Percentiles rank a stretch among this genome's conserved stretches.
Evolutionary conservation across 2,113 vertebrate genomes (phyloP).

Genomic region (Oryzias javanicus): DNA sequence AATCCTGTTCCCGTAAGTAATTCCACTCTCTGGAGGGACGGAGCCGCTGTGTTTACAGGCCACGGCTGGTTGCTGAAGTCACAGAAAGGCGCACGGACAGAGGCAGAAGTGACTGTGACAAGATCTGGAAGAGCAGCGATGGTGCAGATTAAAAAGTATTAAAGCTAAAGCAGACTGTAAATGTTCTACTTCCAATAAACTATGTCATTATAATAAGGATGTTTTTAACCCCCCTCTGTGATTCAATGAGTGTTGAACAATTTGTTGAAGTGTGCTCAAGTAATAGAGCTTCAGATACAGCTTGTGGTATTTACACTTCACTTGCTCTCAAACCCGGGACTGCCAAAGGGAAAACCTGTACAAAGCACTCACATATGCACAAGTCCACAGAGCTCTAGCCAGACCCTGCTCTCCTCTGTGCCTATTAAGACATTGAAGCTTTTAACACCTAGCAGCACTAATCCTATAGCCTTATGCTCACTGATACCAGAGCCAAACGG

Average conservation of each 20-base stretch:
- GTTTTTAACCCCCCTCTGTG: conserved; percentile 66
- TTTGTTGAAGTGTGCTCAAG: conserved; percentile 62
- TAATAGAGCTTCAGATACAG: conserved; percentile 58
- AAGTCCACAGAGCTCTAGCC: conserved; percentile 35
- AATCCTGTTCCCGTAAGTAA: conserved; percentile 9
- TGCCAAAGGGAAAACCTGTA: conserved; percentile 40
- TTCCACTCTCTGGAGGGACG: neutral
- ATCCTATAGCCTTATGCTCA: conserved; percentile 69
- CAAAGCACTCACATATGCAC: conserved; percentile 34
- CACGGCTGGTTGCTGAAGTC: conserved; percentile 7
- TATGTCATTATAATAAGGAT: conserved; percentile 65
- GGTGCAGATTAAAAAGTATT: conserved; percentile 18
- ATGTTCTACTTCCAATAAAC: conserved; percentile 61
- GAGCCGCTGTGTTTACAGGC: conserved; percentile 12
- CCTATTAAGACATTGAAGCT: conserved; percentile 69
- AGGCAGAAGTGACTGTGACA: conserved; percentile 1
- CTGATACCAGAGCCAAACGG: conserved; percentile 54
- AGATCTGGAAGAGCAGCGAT: conserved; percentile 12
- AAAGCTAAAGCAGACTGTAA: conserved; percentile 50
- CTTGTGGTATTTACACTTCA: conserved; percentile 65
- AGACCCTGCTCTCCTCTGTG: conserved; percentile 36
- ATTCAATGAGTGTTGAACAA: conserved; percentile 55
- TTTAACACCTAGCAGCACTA: conserved; percentile 74
- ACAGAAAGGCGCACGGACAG: neutral
- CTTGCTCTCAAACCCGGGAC: conserved; percentile 44